Conservation (phyloP, 53 echinoderm and acorn worm species). For the Apostichopus leukothele region DNA sequence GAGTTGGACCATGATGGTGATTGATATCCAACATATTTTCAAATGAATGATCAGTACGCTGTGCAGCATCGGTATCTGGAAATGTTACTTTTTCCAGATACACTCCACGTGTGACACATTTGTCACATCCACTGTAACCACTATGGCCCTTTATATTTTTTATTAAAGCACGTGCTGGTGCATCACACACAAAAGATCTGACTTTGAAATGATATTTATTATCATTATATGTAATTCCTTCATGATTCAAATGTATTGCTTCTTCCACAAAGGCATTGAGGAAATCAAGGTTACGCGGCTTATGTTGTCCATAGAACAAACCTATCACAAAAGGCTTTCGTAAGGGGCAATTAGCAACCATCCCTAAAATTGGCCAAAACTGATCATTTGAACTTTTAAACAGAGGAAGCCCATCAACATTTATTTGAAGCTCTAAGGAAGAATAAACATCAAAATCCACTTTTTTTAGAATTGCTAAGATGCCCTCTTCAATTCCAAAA, state of each 20-base stretch:
- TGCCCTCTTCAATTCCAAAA: slow-evolving; percentile 49
- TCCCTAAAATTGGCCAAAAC: slow-evolving; percentile 65
- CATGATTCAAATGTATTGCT: slow-evolving; percentile 12
- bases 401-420: slow-evolving; percentile 61
- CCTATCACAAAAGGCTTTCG: slow-evolving; percentile 54
- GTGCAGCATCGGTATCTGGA: slow-evolving; percentile 41
- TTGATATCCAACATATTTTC: not conserved
- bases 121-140: slow-evolving; percentile 56
- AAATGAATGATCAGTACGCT: slow-evolving; percentile 39
- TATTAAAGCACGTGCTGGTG: slow-evolving; percentile 63
- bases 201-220: slow-evolving; percentile 30
- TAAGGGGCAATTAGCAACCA: slow-evolving; percentile 1
- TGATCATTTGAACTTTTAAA: slow-evolving; percentile 49
- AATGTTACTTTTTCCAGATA: slow-evolving; percentile 42
- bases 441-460: slow-evolving; percentile 6
- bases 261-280: slow-evolving; percentile 54
- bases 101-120: slow-evolving; percentile 38
- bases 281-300: slow-evolving; percentile 47
- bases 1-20: slow-evolving; percentile 37
- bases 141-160: slow-evolving; percentile 47
- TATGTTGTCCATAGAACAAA: slow-evolving; percentile 46
- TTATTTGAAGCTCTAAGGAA: slow-evolving; percentile 32
- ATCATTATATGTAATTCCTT: slow-evolving; percentile 44
- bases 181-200: slow-evolving; percentile 55
- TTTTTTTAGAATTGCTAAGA: not conserved